phyloP scores from a whole-genome alignment of 2,888 invertebrate species.

The Andrena bucephala region DNA sequence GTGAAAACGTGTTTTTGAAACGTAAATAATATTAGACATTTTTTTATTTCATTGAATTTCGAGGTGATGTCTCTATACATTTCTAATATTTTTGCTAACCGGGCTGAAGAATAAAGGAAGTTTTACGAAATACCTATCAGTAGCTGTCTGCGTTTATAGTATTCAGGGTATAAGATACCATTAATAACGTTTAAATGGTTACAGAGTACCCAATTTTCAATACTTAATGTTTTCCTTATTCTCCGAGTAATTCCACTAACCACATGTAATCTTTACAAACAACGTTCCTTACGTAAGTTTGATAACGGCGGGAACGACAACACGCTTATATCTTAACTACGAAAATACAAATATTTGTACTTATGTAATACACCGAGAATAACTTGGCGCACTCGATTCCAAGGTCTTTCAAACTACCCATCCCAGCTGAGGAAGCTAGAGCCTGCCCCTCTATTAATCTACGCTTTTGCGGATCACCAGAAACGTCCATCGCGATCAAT shows the following conservation, averaged over 20 bases:
- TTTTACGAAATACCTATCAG: not conserved
- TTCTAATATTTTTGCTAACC: not conserved
- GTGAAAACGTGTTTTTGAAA: not conserved
- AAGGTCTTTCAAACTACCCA: not conserved
- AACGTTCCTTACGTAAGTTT: not conserved
- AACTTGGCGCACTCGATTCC: not conserved
- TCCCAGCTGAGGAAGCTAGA: too few species aligned
- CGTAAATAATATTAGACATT: not conserved
- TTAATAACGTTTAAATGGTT: too few species aligned
- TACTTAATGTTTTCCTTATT: not conserved
- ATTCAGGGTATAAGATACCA: too few species aligned
- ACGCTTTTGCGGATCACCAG: too few species aligned
- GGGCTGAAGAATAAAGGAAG: not conserved
- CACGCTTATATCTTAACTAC: not conserved
- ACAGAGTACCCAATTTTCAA: too few species aligned
- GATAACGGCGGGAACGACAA: not conserved
- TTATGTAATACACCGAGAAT: not conserved
- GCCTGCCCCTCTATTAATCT: too few species aligned
- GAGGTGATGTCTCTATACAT: not conserved
- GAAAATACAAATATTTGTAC: not conserved
- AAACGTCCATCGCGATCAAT: not conserved
- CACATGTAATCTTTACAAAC: not conserved
- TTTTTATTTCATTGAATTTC: not conserved
- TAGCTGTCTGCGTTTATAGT: too few species aligned
- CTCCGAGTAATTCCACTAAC: not conserved